Evolutionary conservation across 1,140 invertebrate genomes (phyloP).

Genomic region (Saccostrea cuccullata): DNA sequence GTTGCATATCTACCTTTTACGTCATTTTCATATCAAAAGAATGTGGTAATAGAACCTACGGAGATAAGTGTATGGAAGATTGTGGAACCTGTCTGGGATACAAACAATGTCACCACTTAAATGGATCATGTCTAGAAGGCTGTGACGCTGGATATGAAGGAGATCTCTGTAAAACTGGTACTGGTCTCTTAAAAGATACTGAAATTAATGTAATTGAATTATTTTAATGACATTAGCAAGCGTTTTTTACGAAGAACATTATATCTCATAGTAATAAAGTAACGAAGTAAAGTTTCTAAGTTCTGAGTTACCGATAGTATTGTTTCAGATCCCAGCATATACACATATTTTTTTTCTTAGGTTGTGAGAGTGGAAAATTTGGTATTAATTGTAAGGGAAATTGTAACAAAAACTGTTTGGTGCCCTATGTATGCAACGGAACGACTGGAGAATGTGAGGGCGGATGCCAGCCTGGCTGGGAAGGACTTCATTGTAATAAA

Average conservation of each 20-base stretch:
- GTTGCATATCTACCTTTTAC: too few relatives aligned
- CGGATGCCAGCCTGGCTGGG: not conserved
- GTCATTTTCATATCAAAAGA: not conserved
- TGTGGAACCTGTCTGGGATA: not conserved
- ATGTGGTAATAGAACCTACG: not conserved
- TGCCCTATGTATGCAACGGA: not conserved
- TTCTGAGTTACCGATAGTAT: too few relatives aligned
- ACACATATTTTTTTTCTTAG: not conserved
- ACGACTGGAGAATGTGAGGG: not conserved
- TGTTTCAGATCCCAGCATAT: too few relatives aligned
- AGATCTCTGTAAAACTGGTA: not conserved
- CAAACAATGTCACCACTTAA: not conserved
- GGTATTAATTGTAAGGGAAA: not conserved
- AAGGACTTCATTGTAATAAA: not conserved
- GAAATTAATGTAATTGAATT: too few relatives aligned
- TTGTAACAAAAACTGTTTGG: not conserved
- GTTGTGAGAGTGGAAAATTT: not conserved
- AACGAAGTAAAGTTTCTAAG: too few relatives aligned
- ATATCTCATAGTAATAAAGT: too few relatives aligned
- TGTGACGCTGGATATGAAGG: slow-evolving; percentile 1
- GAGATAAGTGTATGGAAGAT: not conserved
- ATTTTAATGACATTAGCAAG: too few relatives aligned
- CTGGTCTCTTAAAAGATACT: not conserved
- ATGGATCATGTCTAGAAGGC: not conserved
- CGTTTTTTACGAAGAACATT: too few relatives aligned